Evolutionary conservation across 1,140 invertebrate genomes (phyloP), one percentile per base, ranked within the genome.

Genomic region (Myzus persicae): DNA sequence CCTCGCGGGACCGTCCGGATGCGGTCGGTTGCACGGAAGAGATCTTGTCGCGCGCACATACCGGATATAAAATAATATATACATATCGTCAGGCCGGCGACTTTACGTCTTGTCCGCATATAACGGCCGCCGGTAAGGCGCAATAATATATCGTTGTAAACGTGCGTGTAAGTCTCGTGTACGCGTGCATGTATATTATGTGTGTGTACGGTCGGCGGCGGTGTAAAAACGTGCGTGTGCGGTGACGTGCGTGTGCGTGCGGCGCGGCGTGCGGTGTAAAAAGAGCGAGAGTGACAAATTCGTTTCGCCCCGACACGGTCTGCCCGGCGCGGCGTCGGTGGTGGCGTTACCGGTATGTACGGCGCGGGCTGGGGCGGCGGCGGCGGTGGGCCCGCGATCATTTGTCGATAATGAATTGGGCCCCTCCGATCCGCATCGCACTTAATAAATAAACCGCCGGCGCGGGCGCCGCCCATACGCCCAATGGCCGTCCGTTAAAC

Each of bases 331-430:
- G 48, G 48, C 54, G 90, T 7, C 42, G 59, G 18, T 22, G 76
- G 76, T 38, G 81, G 24, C 84, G 46, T 67, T 31, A 59, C 24
- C 54, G 26, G 89, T 20, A 51, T 24, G 24, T 51, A 51, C 6
- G 24, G 59, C 5, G 59, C n/a, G 59, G 59, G 59, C 59, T 9
- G 84, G 31, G 46, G 26, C 89, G 51, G 51, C 48, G 87, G 46
- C 87, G 46, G n/a, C 88, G 90, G 90, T 20, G 67, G 90, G 42
- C 90, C 90, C 67, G 44, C 59, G 91, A 93, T 93, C 91, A 93
- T 93, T 93, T 93, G 91, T 93, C 91, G 91, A 93, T 93, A 93
- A 93, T 93, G 91, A 93, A 93, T 93, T 84, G 91, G 91, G 81
- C 46, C 91, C 81, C 91, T 38, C 91, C 91, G 91, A 85, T 93